phyloP scores from a whole-genome alignment of 2,797 vertebrate species.

The Varecia variegata region DNA sequence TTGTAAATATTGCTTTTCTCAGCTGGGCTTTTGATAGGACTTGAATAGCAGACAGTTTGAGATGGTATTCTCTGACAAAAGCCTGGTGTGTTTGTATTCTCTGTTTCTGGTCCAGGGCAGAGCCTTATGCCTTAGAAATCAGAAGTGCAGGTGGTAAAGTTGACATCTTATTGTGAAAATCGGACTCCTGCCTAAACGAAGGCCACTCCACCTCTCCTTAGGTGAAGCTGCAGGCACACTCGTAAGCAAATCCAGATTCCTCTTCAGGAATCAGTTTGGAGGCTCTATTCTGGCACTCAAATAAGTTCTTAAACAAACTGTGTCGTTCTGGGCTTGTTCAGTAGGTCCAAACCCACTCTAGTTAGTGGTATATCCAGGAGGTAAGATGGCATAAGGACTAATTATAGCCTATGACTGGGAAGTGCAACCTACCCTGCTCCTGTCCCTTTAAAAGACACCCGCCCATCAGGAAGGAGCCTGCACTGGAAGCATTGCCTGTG shows the following conservation, averaged over 20 bases:
- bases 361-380: not conserved
- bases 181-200: constrained; percentile 17
- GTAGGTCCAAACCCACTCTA: not conserved
- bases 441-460: not conserved
- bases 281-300: not conserved
- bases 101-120: constrained; percentile 35
- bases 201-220: constrained; percentile 23
- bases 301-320: not conserved
- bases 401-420: not conserved
- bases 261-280: not conserved
- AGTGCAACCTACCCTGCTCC: not conserved
- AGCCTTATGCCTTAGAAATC: constrained; percentile 55
- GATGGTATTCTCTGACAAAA: constrained; percentile 60
- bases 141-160: constrained; percentile 43
- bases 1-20: constrained; percentile 77
- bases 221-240: not conserved
- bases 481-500: not conserved
- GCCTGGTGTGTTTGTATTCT: constrained; percentile 66
- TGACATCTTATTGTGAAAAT: constrained; percentile 59
- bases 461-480: not conserved
- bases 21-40: constrained; percentile 69
- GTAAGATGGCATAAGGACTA: not conserved
- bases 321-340: not conserved
- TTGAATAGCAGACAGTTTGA: constrained; percentile 72
- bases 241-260: not conserved